phyloP scores from a whole-genome alignment of 2,113 vertebrate species.

The Nothocercus nigrocapillus region DNA sequence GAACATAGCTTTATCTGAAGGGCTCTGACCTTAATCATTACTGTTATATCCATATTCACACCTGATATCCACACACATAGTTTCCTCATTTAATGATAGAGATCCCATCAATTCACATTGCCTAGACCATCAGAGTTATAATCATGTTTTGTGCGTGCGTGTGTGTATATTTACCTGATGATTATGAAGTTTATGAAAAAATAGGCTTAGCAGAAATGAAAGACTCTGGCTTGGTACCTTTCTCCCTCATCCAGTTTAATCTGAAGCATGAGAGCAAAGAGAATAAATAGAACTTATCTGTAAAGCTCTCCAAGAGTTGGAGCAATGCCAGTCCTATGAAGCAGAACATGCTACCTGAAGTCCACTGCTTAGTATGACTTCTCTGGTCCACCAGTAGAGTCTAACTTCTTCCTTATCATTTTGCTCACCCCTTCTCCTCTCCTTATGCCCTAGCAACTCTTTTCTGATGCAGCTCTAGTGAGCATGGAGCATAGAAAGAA shows the following conservation, averaged over 20 bases:
- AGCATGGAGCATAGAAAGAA: background rate
- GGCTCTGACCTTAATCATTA: background rate
- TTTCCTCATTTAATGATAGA: background rate
- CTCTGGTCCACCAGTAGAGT: background rate
- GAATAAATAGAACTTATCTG: background rate
- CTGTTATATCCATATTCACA: background rate
- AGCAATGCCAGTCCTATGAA: background rate
- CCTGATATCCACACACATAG: background rate
- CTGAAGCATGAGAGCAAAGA: background rate
- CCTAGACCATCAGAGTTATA: background rate
- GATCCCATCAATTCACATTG: rapidly evolving
- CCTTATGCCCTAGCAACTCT: background rate
- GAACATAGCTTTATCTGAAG: background rate
- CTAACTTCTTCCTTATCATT: background rate
- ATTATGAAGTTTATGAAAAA: background rate
- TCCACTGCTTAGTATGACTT: background rate
- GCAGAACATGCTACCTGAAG: background rate
- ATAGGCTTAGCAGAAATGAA: background rate
- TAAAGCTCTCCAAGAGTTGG: background rate
- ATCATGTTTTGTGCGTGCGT: background rate
- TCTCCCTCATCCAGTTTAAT: background rate
- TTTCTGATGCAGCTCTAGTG: background rate
- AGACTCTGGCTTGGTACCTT: background rate
- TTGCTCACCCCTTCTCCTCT: background rate
- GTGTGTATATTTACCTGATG: background rate